Percentiles rank a stretch among this genome's conserved stretches.
These are phyloP conservation scores for Numenius arquata DNA, from an alignment of 2,113 vertebrate species.

Conservation along the genomic window DNA sequence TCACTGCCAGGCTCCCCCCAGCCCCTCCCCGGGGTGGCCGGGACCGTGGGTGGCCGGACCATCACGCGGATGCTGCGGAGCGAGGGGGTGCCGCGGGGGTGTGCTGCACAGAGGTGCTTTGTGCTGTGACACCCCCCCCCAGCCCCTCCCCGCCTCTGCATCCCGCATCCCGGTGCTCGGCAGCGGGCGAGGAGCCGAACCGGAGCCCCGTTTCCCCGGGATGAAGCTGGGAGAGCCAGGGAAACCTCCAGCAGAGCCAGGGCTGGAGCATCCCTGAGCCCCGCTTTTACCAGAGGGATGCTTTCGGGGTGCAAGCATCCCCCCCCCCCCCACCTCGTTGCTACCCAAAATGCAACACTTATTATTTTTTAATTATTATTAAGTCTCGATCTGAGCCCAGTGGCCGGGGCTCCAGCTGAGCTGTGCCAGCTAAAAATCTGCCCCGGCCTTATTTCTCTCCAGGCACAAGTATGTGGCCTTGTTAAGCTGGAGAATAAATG, in stretches of 20 bases:
- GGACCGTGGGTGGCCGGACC: not conserved
- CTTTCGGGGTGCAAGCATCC: no score
- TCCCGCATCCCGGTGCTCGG: not conserved
- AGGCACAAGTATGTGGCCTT: not conserved
- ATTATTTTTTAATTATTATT: not conserved
- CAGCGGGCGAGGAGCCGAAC: not conserved
- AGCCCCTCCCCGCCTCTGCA: not conserved
- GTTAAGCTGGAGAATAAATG: not conserved
- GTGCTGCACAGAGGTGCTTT: not conserved
- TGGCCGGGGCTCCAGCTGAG: not conserved
- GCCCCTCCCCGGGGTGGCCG: rapidly evolving
- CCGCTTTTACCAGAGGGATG: not conserved
- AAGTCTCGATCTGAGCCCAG: not conserved
- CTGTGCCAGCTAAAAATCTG: not conserved
- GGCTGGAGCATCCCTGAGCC: not conserved
- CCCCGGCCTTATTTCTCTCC: not conserved
- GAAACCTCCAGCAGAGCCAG: not conserved
- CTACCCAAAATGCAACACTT: not conserved
- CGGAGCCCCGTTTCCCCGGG: not conserved
- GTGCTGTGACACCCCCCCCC: not conserved
- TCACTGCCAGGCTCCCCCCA: not conserved
- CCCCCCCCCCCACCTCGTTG: not conserved
- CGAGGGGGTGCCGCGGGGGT: rapidly evolving
- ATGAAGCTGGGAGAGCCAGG: not conserved
- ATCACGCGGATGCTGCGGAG: not conserved